phyloP scores from a whole-genome alignment of 2,113 vertebrate genomes.

The Etia nguti region DNA sequence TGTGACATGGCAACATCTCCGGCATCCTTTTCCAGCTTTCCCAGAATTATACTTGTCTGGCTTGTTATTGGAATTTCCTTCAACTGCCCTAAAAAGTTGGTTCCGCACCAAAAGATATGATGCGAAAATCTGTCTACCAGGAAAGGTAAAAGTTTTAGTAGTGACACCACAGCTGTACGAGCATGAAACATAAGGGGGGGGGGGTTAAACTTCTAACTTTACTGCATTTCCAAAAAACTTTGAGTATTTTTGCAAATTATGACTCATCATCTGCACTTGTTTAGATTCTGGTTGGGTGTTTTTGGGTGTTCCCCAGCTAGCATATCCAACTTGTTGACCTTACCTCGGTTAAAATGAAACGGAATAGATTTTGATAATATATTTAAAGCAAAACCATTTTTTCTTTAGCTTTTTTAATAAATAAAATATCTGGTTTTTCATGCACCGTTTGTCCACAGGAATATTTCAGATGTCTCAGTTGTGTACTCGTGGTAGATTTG shows the following conservation, averaged over 20 bases:
- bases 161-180: not conserved
- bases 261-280: not conserved
- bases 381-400: not conserved
- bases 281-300: not conserved
- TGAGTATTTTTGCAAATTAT: not conserved
- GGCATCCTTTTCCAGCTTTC: not conserved
- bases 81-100: not conserved
- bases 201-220: not conserved
- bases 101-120: not conserved
- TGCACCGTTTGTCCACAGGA: not conserved
- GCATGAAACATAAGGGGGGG: not conserved
- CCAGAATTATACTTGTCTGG: not conserved
- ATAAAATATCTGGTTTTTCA: not conserved
- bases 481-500: not conserved
- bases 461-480: not conserved
- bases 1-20: constrained; percentile 20
- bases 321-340: not conserved
- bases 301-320: not conserved
- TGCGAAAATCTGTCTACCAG: not conserved
- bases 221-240: not conserved
- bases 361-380: not conserved
- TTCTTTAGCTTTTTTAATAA: not conserved
- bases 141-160: not conserved
- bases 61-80: not conserved
- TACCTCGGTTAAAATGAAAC: not conserved